Evolutionary conservation across 2,888 invertebrate species (phyloP), one percentile per base, ranked within the genome.

Genomic region (Caenorhabditis panamensis): DNA sequence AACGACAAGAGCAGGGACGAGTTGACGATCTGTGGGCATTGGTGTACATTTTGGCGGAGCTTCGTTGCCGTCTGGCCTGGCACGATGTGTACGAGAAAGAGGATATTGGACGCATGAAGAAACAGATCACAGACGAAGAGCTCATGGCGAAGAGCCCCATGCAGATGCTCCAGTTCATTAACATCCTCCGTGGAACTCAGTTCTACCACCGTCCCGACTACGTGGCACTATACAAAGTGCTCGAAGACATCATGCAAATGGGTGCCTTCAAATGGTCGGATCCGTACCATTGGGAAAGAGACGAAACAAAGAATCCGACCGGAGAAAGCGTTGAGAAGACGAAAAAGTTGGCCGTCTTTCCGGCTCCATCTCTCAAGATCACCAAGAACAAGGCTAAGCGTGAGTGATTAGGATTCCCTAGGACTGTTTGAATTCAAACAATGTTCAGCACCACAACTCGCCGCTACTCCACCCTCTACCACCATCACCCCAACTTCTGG

Each of bases 11-110:
- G 31, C 82, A 82, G 31, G 75, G 86, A 31, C 68, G 87, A 11
- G 80, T 77, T 11, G 87, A 87, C 64, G 87, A 87, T 53, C 61
- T 87, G 16, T 86, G 86, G 87, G 81, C 83, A 1, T 36, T 87
- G 62, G 26, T 87, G 20, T 87, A 87, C 66, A 75, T 87, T 58
- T 22, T 87, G 54, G 84, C 84, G 22, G 87, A 87, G 64, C 53
- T 87, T 81, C 72, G 87, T 37, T 69, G 82, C 9, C 58, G 61
- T 5, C 56, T 87, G n/a, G 77, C 87, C n/a, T 87, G 87, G 87
- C 47, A 64, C 11, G 69, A 79, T 28, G 54, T 64, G 20, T 47
- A 61, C 44, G 66, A 71, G 31, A 71, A 71, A 36, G 61, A 54
- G 53, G 85, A 79, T 20, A 83, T 86, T n/a, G 75, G 66, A 8